Conservation (phyloP, 2,797 vertebrate genomes). For the Eulemur rubriventer region DNA sequence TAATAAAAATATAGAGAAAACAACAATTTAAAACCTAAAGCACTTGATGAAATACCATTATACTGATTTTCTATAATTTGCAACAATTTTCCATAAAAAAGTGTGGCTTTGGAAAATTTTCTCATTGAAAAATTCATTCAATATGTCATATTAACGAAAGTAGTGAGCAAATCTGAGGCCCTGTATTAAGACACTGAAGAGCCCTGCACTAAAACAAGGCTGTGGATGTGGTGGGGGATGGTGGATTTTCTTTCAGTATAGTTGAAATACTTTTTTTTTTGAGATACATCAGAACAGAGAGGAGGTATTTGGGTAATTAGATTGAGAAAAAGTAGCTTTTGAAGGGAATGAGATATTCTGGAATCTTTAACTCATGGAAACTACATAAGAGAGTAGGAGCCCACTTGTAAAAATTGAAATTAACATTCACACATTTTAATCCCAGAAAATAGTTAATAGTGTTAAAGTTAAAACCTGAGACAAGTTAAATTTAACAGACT, state of each 20-base stretch:
- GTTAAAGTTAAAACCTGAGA: neutral
- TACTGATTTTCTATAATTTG: neutral
- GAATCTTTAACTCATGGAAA: neutral
- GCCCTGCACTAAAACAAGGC: neutral
- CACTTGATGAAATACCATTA: neutral
- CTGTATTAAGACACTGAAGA: neutral
- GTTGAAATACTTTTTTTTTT: neutral
- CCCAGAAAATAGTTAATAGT: neutral
- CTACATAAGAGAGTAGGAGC: neutral
- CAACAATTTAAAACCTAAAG: neutral
- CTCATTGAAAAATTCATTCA: neutral
- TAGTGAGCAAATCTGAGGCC: neutral
- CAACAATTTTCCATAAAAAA: neutral
- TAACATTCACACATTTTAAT: neutral
- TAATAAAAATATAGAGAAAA: neutral
- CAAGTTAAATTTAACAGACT: neutral
- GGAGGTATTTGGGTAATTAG: neutral
- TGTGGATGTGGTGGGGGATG: no score
- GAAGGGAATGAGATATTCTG: neutral
- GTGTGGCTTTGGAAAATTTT: neutral
- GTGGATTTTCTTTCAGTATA: neutral
- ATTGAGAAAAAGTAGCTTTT: neutral
- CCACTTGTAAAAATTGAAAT: neutral
- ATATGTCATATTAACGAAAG: neutral
- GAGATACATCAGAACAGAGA: neutral